Conservation (phyloP, 1,140 invertebrate species). For the Diachasmimorpha longicaudata region DNA sequence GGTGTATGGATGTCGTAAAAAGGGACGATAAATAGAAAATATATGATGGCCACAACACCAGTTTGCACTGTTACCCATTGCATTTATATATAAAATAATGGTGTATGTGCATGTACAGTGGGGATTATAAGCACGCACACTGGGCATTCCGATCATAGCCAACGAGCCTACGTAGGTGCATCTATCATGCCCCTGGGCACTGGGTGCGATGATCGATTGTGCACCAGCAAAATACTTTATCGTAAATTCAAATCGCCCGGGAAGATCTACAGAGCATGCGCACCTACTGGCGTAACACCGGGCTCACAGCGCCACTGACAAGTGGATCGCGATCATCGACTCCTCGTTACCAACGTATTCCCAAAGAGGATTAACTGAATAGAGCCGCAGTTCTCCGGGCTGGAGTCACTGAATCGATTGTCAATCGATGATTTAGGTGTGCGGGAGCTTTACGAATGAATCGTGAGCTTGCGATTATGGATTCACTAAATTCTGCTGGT, state of each 20-base stretch:
- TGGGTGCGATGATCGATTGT: conserved; percentile 41
- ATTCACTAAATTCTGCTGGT: background rate
- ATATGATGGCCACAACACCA: conserved; percentile 12
- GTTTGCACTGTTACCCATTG: background rate
- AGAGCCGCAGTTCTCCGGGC: too few relatives aligned
- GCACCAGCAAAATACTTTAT: conserved; percentile 37
- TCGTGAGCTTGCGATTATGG: background rate
- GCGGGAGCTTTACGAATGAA: background rate
- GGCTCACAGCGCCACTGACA: conserved; percentile 14
- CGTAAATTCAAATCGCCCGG: conserved; percentile 39
- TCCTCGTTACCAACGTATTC: background rate
- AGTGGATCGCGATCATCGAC: conserved; percentile 11
- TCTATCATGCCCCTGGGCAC: conserved; percentile 30
- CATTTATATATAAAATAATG: conserved; percentile 2
- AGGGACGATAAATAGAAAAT: conserved; percentile 25
- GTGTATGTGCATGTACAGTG: background rate
- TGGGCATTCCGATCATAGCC: conserved; percentile 23
- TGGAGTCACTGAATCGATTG: background rate
- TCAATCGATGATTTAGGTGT: background rate
- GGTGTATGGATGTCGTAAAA: conserved; percentile 13
- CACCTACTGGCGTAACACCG: conserved; percentile 17
- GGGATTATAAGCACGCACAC: conserved; percentile 18
- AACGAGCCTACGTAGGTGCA: conserved; percentile 21
- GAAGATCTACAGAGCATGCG: conserved; percentile 16
- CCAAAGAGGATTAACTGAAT: too few relatives aligned